These are phyloP conservation scores for Daboia siamensis DNA, from an alignment of 2,113 vertebrate species.

Conservation along the genomic window DNA sequence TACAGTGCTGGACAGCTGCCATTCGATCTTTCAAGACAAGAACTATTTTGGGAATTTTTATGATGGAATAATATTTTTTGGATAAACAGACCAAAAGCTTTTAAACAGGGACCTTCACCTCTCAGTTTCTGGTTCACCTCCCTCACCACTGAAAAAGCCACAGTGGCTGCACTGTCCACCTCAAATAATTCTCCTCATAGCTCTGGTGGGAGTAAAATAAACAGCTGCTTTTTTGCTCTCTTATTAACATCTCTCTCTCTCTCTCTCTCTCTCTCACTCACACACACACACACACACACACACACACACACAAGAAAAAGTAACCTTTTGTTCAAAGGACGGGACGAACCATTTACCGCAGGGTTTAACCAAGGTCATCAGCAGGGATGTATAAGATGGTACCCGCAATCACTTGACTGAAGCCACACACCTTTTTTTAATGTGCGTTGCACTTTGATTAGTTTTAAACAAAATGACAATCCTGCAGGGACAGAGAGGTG, in stretches of 20 bases:
- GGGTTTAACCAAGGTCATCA: not conserved
- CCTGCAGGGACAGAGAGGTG: not conserved
- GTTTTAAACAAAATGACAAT: not conserved
- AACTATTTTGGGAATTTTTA: constrained; percentile 83
- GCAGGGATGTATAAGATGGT: not conserved
- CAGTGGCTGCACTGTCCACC: constrained; percentile 69
- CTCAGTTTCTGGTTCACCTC: constrained; percentile 67
- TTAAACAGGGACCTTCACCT: constrained; percentile 73
- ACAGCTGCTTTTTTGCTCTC: constrained; percentile 30
- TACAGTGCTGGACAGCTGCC: constrained; percentile 73
- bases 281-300: constrained; percentile 8
- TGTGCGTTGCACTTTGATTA: not conserved
- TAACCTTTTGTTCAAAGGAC: constrained; percentile 34
- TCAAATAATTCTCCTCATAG: constrained; percentile 50
- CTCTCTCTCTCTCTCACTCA: no score
- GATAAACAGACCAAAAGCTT: constrained; percentile 77
- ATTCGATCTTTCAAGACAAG: constrained; percentile 72
- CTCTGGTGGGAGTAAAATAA: constrained; percentile 63
- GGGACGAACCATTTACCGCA: constrained; percentile 21
- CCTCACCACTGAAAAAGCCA: constrained; percentile 54
- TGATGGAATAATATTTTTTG: constrained; percentile 81
- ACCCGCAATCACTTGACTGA: not conserved
- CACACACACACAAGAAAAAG: not conserved
- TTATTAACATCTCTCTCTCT: constrained; percentile 28
- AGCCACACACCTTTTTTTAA: not conserved